phyloP scores from a whole-genome alignment of 2,113 vertebrate species.

The Danionella cerebrum region DNA sequence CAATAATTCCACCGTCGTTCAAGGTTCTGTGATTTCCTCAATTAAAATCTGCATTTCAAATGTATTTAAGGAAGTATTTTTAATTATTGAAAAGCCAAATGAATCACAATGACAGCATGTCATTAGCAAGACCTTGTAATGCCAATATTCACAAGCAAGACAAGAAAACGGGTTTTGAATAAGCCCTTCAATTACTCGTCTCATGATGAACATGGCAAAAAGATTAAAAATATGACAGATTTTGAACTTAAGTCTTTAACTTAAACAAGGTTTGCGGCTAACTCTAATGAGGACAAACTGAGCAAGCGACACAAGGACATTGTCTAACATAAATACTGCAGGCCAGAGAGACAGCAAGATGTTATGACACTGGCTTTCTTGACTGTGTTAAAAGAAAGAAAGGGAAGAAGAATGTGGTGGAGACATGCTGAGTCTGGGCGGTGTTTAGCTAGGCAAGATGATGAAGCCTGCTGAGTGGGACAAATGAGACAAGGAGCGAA shows the following conservation, averaged over 20 bases:
- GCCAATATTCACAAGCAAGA: slow-evolving; percentile 36
- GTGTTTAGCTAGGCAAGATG: not conserved
- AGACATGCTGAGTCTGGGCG: not conserved
- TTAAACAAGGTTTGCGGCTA: slow-evolving; percentile 12
- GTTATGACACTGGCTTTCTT: not conserved
- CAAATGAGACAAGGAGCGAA: slow-evolving; percentile 4
- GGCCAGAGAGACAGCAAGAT: not conserved
- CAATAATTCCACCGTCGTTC: not conserved
- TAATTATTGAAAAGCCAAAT: slow-evolving; percentile 8
- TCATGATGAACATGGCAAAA: slow-evolving; percentile 6
- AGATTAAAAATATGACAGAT: slow-evolving; percentile 11
- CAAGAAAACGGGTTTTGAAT: slow-evolving; percentile 37
- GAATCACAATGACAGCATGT: slow-evolving; percentile 20
- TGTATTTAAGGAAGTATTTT: slow-evolving; percentile 16
- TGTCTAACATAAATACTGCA: slow-evolving; percentile 1
- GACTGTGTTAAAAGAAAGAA: slow-evolving; percentile 1
- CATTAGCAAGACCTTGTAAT: slow-evolving; percentile 54
- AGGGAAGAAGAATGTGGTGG: not conserved
- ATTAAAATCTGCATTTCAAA: slow-evolving; percentile 18
- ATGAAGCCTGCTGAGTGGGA: slow-evolving; percentile 7
- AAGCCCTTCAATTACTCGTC: slow-evolving; percentile 41
- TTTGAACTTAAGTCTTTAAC: slow-evolving; percentile 5
- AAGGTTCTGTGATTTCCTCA: slow-evolving; percentile 9
- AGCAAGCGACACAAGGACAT: slow-evolving; percentile 52
- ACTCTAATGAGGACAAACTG: slow-evolving; percentile 37